Percentiles rank a stretch among this genome's conserved stretches.
Conservation (phyloP, 2,888 invertebrate species). For the Tribolium freemani region DNA sequence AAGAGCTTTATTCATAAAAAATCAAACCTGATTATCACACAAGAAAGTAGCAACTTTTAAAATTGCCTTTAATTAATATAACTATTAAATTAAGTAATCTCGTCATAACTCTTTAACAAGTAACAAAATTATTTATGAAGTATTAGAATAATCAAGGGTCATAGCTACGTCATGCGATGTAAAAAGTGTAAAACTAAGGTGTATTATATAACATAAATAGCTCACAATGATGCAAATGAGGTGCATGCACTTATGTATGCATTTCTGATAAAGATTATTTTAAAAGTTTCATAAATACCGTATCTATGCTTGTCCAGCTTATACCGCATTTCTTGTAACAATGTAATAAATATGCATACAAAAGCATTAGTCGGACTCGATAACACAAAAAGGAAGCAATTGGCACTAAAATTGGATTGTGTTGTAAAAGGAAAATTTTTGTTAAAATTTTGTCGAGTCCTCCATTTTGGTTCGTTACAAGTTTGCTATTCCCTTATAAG, state of each 20-base stretch:
- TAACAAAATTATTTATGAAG: not conserved
- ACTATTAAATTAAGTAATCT: not conserved
- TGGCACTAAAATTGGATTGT: too few relatives aligned
- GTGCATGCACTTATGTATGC: not conserved
- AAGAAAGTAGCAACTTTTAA: not conserved
- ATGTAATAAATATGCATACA: not conserved
- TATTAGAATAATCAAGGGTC: not conserved
- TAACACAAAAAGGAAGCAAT: too few relatives aligned
- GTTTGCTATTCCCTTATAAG: too few relatives aligned
- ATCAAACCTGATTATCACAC: not conserved
- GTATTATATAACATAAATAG: not conserved
- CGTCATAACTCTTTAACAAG: not conserved
- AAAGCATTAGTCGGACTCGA: too few relatives aligned
- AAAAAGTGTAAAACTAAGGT: not conserved
- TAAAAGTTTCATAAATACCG: not conserved
- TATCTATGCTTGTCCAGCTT: not conserved
- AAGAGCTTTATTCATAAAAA: not conserved
- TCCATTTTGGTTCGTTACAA: too few relatives aligned
- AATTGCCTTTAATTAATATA: not conserved
- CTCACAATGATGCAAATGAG: not conserved
- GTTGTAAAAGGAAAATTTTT: not conserved
- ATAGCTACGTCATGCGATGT: not conserved
- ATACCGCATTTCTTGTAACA: not conserved
- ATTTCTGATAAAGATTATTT: not conserved
- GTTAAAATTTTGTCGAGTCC: not conserved